Evolutionary conservation across 2,888 invertebrate species (phyloP).

Genomic region (Luperina nickerlii): DNA sequence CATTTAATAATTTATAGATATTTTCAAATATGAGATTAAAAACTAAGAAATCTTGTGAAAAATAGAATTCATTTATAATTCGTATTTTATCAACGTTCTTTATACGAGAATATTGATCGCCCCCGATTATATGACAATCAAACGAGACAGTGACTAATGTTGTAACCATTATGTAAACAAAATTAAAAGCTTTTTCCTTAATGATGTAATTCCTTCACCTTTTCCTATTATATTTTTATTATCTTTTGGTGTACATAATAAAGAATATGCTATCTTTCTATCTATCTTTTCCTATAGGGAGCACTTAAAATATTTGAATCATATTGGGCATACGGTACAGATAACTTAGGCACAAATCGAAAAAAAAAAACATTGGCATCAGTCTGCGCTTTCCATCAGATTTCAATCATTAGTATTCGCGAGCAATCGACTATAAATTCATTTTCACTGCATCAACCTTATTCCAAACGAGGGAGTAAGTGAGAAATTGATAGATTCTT

Average conservation of each 20-base stretch:
- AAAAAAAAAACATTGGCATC: not conserved
- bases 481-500: not conserved
- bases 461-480: not conserved
- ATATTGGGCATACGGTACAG: not conserved
- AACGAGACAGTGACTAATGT: constrained; percentile 43
- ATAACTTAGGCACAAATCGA: not conserved
- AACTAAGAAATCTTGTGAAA: not conserved
- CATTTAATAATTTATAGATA: no score
- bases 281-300: not conserved
- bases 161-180: not conserved
- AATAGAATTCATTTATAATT: not conserved
- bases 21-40: constrained; percentile 12
- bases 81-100: constrained; percentile 22
- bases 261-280: no score
- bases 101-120: constrained; percentile 16
- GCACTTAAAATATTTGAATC: not conserved
- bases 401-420: not conserved
- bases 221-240: no score
- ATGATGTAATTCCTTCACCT: not conserved
- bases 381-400: not conserved
- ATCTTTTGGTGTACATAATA: no score
- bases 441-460: no score
- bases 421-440: not conserved
- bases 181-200: not conserved
- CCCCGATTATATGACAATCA: constrained; percentile 37